phyloP scores from a whole-genome alignment of 2,797 vertebrate species.

The Smutsia temminckii region DNA sequence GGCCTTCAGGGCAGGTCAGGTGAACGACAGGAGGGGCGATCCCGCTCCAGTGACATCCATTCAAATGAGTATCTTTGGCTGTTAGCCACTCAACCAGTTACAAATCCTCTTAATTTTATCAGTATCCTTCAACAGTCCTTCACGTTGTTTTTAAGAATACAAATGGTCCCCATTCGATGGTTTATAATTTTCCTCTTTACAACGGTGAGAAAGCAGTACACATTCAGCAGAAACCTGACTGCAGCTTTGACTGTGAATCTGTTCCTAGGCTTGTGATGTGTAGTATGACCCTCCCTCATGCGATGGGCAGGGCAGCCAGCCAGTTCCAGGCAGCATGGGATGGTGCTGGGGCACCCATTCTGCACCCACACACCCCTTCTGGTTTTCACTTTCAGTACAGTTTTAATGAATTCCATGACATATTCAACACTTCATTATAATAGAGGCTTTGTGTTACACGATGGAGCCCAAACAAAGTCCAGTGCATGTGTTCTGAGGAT shows the following conservation, averaged over 20 bases:
- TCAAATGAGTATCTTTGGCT: not conserved
- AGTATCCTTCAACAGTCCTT: not conserved
- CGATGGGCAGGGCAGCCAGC: not conserved
- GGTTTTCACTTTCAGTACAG: not conserved
- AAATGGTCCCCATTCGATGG: not conserved
- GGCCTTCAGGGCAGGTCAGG: not conserved
- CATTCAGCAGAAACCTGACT: not conserved
- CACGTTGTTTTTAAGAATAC: not conserved
- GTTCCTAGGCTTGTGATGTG: not conserved
- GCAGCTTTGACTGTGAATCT: not conserved
- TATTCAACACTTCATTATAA: not conserved
- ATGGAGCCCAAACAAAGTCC: not conserved
- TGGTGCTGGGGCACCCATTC: not conserved
- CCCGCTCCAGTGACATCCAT: not conserved
- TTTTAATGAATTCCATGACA: not conserved
- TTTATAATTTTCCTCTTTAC: not conserved
- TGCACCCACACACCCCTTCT: not conserved
- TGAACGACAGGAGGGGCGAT: not conserved
- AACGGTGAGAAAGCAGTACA: not conserved
- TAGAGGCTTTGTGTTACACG: not conserved
- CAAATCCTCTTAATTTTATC: not conserved
- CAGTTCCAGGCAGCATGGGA: not conserved
- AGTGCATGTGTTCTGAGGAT: not conserved
- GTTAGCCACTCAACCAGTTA: not conserved
- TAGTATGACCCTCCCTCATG: not conserved